Base-by-base conservation (phyloP, 2,888 invertebrate genomes). In the Callyntrura guangdongensis region DNA sequence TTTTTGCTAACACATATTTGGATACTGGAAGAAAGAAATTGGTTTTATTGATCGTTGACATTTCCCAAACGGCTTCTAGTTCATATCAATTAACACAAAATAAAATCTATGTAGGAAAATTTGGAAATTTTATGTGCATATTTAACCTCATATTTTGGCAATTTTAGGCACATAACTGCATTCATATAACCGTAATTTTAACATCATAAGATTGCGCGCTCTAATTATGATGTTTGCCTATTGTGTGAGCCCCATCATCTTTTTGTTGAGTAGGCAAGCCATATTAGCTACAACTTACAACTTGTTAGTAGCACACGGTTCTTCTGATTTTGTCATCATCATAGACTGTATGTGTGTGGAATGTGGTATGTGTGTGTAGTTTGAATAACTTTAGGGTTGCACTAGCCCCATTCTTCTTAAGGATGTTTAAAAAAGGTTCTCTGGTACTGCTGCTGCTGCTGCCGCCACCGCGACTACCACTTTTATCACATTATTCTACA, bases 361-460 rank as follows among this genome's bases (percentile, higher is more conserved):
- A 17, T 56, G 12, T 22, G 27, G 56, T 6, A 79, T 79, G 82
- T 61, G 82, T 72, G 72, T 36, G 61, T 36, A 74, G 49, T 77
- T 12, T 82, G 64, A 82, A 82, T 82, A 22, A 47, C 47, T 53
- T 74, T 22, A 47, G 17, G 61, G 81, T 64, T 82, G 82, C 82
- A 64, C 64, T 61, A 64, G 47, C 64, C 64, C 47, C 47, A 82
- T 82, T 56, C 77, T 45, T 45, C 22, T 45, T 47, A 47, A 22
- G 22, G 64, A 22, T 45, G 22, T 64, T 61, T 82, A 45, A 82
- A 82, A n/a, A 82, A 22, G 49, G 77, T 36, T 36, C 36, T 36
- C 36, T n/a, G 14, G 25, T 53, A n/a, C 74, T 11, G 5, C 8
- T 9, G 11, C 47, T 74, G 11, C 49, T 49, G 14, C 47, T n/a